Conservation (phyloP, 2,113 vertebrate species). For the Odontesthes bonariensis region DNA sequence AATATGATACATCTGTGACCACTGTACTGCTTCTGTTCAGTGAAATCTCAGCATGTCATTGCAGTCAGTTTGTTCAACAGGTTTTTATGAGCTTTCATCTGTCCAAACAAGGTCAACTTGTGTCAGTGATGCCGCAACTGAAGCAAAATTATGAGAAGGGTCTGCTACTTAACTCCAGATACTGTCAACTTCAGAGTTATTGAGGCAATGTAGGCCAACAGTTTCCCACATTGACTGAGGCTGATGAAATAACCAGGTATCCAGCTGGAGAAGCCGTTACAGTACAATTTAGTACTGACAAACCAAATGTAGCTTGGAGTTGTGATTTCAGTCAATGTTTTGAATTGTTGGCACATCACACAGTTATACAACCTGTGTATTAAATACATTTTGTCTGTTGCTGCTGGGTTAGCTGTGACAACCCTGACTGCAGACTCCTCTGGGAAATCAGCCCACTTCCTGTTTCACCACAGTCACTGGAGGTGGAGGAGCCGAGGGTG, state of each 20-base stretch:
- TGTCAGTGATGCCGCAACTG: neutral
- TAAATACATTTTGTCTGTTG: slow-evolving; percentile 56
- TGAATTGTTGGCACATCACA: slow-evolving; percentile 32
- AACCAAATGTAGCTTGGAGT: slow-evolving; percentile 19
- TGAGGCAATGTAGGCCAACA: neutral
- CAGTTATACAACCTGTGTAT: slow-evolving; percentile 42
- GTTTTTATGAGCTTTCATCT: neutral
- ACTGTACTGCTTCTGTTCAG: neutral
- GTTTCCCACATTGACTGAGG: slow-evolving; percentile 42
- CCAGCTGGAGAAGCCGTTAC: slow-evolving; percentile 16
- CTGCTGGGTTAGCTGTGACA: slow-evolving; percentile 56
- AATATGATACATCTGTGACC: neutral
- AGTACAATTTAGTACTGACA: slow-evolving; percentile 13
- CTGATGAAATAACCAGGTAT: slow-evolving; percentile 58
- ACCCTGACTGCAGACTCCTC: slow-evolving; percentile 66
- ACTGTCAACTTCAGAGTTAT: neutral
- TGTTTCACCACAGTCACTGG: slow-evolving; percentile 55
- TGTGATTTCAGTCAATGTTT: slow-evolving; percentile 35
- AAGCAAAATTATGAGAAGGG: rapidly evolving
- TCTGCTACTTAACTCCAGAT: neutral
- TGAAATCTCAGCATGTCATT: neutral
- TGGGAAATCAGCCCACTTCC: slow-evolving; percentile 77
- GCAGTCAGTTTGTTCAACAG: neutral
- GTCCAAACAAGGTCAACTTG: neutral
- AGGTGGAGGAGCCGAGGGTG: slow-evolving; percentile 41